These are phyloP conservation scores for Caradrina clavipalpis DNA, from an alignment of 2,888 invertebrate genomes.

Conservation along the genomic window DNA sequence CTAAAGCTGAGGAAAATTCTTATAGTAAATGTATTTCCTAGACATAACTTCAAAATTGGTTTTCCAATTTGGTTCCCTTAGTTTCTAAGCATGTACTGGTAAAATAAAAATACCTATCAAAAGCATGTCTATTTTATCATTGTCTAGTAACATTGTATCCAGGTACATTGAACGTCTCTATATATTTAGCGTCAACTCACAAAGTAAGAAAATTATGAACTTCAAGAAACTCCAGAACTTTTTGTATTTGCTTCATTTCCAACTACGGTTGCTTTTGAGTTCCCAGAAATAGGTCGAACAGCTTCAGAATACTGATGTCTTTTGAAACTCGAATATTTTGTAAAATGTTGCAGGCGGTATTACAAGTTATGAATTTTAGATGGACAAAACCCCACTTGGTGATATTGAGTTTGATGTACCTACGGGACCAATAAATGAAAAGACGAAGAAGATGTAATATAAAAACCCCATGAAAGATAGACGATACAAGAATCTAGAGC, in stretches of 20 bases:
- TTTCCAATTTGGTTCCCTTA: not conserved
- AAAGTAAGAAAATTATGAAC: conserved; percentile 28
- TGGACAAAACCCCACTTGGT: conserved; percentile 7
- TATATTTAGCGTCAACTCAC: conserved; percentile 8
- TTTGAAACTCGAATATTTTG: conserved; percentile 26
- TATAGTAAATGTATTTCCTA: not conserved
- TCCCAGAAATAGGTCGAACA: conserved; percentile 57
- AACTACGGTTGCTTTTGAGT: conserved; percentile 36
- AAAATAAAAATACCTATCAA: not conserved
- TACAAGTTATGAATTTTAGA: conserved; percentile 40
- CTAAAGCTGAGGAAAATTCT: too few species aligned
- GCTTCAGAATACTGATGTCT: conserved; percentile 55
- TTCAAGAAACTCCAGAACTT: conserved; percentile 41
- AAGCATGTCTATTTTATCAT: not conserved
- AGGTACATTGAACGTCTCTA: conserved; percentile 4
- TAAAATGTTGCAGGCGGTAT: conserved; percentile 24
- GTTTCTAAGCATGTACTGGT: not conserved
- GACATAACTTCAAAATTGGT: not conserved
- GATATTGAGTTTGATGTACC: not conserved
- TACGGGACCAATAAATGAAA: not conserved
- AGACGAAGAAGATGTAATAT: not conserved
- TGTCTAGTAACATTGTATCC: too few species aligned
- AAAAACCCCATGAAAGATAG: not conserved
- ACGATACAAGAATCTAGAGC: not conserved
- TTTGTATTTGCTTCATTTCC: conserved; percentile 41